A percentile compares a stretch with the other conserved stretches of the same genome.
Conservation (phyloP, 1,140 invertebrate genomes). For the Meloidogyne floridensis region DNA sequence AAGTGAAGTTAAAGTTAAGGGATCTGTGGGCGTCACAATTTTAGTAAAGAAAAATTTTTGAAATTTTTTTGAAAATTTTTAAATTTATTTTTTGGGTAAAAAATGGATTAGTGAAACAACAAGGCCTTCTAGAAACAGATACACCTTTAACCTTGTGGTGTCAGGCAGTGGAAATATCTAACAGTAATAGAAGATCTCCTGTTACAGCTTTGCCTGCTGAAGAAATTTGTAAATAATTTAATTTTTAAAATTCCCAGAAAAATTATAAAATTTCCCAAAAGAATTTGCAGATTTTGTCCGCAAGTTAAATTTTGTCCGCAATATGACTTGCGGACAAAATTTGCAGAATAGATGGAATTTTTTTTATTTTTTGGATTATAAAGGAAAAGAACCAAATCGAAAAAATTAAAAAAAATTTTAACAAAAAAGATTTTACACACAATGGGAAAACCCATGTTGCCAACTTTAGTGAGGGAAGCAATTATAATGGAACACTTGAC, state of each 20-base stretch:
- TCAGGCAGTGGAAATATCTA: slow-evolving; percentile 33
- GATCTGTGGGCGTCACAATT: slow-evolving; percentile 8
- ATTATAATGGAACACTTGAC: slow-evolving; percentile 23
- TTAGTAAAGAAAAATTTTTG: not conserved
- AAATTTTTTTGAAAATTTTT: not conserved
- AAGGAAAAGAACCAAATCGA: not conserved
- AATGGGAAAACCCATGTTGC: slow-evolving; percentile 21
- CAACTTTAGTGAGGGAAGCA: slow-evolving; percentile 19
- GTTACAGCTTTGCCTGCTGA: slow-evolving; percentile 2
- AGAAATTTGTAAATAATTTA: slow-evolving; percentile 23
- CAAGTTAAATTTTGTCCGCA: too few species aligned
- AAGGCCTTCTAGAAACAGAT: slow-evolving; percentile 24
- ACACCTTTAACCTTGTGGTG: slow-evolving; percentile 31
- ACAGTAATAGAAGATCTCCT: slow-evolving; percentile 3
- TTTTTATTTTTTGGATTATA: too few species aligned
- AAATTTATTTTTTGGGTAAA: slow-evolving; percentile 18
- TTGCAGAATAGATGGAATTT: too few species aligned
- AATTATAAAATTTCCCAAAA: not conserved
- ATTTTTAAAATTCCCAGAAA: not conserved
- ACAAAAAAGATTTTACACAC: slow-evolving; percentile 24
- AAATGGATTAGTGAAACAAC: slow-evolving; percentile 24
- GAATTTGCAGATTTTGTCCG: too few species aligned
- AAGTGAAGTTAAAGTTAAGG: slow-evolving; percentile 14
- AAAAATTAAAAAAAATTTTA: not conserved
- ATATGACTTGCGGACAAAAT: too few species aligned